Evolutionary conservation across 2,888 invertebrate genomes (phyloP).

Genomic region (Xestia rhomboidea): DNA sequence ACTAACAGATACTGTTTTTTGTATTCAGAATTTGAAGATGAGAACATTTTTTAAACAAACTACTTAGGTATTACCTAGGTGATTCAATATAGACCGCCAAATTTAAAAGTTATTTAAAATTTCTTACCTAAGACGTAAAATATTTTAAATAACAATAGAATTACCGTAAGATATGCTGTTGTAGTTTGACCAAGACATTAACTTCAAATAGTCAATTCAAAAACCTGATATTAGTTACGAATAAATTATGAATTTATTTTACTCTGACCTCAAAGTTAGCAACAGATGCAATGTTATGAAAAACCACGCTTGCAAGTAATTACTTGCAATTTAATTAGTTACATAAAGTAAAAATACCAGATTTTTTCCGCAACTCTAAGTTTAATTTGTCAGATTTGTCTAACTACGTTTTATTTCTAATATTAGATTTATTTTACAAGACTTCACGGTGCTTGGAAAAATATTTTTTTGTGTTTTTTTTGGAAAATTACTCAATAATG

Average conservation of each 20-base stretch:
- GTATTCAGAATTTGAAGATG: not conserved
- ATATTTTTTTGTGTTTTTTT: not conserved
- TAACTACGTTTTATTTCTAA: conserved; percentile 17
- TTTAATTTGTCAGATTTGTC: conserved; percentile 17
- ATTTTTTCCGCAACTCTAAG: conserved; percentile 34
- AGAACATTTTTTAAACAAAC: not conserved
- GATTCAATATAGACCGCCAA: not conserved
- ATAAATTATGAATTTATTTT: not conserved
- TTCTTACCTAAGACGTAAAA: too few relatives aligned
- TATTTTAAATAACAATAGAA: too few relatives aligned
- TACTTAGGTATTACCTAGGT: not conserved
- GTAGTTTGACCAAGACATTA: not conserved
- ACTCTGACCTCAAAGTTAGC: not conserved
- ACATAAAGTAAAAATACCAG: conserved; percentile 37
- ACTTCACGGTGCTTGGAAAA: not conserved
- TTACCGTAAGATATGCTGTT: not conserved
- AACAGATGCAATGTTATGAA: not conserved
- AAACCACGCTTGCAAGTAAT: conserved; percentile 20
- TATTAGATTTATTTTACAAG: not conserved
- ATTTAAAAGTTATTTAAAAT: too few relatives aligned
- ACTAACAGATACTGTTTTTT: not conserved
- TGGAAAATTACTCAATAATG: not conserved
- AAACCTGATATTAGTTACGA: not conserved
- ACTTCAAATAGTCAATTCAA: not conserved
- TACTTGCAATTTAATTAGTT: conserved; percentile 4